Evolutionary conservation across 2,888 invertebrate genomes (phyloP), one percentile per base, ranked within the genome.

Genomic region (Hypsopygia costalis): DNA sequence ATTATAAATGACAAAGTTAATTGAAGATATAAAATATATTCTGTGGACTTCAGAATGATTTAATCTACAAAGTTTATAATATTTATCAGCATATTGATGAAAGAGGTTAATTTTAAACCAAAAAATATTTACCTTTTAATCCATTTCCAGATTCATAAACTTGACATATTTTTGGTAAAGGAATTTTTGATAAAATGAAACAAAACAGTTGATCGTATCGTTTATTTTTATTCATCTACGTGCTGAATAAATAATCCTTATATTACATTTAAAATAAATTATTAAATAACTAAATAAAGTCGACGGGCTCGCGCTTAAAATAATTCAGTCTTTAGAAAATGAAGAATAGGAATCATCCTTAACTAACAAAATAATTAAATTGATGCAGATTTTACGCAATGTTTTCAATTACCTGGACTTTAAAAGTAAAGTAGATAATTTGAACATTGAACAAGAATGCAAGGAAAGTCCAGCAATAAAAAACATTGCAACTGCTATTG

Each of bases 191-290:
- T 25, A n/a, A 16, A 44, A 32, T 31, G 21, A 42, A 34, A 39
- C 28, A 40, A 21, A 28, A 20, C 55, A 29, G 62, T 45, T 59
- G 55, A 60, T 59, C 21, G 21, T 21, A 21, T 21, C 16, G 2
- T 16, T 3, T 16, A 16, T 16, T 60, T 75, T 71, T 70, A 79
- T 71, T 74, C 65, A 60, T 71, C 67, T 72, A 65, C 63, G 80
- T 86, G 83, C 79, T 73, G 79, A 83, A 86, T 87, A 87, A 87
- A 88, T 86, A 86, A 74, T 49, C 56, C 77, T 85, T 76, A 78
- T 57, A 54, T 8, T 16, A 70, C 68, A 78, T 58, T n/a, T 61
- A 70, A 52, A 73, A 77, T 80, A 82, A 85, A 78, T 82, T 83
- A 87, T 55, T 56, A 44, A 57, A 55, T 54, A 62, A 60, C 61